A percentile compares a stretch with the other conserved stretches of the same genome.
phyloP scores from a whole-genome alignment of 2,797 vertebrate species.

The Odontamblyopus rebecca region DNA sequence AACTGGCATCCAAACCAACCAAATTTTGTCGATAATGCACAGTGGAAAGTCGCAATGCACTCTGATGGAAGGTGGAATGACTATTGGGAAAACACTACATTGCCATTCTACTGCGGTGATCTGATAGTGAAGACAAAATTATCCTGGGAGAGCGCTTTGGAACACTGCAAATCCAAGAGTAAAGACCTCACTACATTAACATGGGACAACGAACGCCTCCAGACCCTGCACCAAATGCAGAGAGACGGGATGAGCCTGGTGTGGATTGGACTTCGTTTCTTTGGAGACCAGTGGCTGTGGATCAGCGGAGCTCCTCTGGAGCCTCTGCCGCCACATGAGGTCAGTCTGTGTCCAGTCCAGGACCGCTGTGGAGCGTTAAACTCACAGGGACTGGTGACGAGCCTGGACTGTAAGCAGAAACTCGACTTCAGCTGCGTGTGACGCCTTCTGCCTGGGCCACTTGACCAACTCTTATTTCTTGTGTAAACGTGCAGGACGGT shows the following conservation, averaged over 20 bases:
- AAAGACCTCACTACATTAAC: constrained; percentile 5
- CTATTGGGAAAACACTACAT: rapidly evolving
- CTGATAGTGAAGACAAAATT: not conserved
- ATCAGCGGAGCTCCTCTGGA: constrained; percentile 20
- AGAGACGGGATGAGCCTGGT: not conserved
- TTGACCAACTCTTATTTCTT: not conserved
- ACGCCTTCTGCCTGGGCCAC: not conserved
- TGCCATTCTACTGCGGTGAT: constrained; percentile 25
- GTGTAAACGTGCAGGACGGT: too few relatives aligned
- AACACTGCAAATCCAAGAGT: constrained; percentile 10
- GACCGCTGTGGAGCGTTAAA: not conserved
- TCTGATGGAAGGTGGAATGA: not conserved
- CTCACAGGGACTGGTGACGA: constrained; percentile 19
- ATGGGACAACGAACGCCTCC: constrained; percentile 17
- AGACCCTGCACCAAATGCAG: constrained; percentile 11
- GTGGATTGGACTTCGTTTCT: constrained; percentile 60
- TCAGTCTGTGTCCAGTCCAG: constrained; percentile 27
- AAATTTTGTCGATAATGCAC: rapidly evolving
- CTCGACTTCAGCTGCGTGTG: not conserved
- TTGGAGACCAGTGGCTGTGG: constrained; percentile 58
- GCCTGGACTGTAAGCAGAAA: constrained; percentile 27
- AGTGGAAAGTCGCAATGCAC: rapidly evolving
- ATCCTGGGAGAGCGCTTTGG: constrained; percentile 33
- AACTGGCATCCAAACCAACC: rapidly evolving
- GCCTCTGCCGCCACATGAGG: not conserved